Percentiles rank a stretch among this genome's conserved stretches.
phyloP scores from a whole-genome alignment of 2,113 vertebrate genomes.

The Phyllostomus discolor region DNA sequence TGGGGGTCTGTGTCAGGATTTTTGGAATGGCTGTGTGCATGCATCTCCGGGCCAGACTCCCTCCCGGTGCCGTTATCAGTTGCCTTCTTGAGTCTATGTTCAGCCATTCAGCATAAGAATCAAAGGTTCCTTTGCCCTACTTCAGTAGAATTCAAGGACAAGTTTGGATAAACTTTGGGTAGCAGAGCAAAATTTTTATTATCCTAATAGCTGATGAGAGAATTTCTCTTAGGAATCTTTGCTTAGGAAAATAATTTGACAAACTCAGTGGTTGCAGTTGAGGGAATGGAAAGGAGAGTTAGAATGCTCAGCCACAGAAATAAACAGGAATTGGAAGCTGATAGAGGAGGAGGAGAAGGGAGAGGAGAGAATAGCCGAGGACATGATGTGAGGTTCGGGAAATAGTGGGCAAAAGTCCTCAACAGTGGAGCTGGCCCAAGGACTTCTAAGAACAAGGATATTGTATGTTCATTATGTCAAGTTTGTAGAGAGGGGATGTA shows the following conservation, averaged over 20 bases:
- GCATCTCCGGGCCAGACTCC: not conserved
- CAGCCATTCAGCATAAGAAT: not conserved
- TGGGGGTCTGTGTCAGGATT: not conserved
- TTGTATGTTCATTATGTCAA: not conserved
- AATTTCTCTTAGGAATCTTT: not conserved
- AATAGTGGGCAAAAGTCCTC: not conserved
- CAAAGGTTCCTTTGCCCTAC: not conserved
- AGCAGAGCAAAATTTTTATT: not conserved
- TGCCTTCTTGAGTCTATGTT: not conserved
- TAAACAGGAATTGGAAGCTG: not conserved
- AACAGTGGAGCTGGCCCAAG: rapidly evolving
- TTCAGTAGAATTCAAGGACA: not conserved
- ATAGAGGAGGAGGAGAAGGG: not conserved
- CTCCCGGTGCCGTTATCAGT: not conserved
- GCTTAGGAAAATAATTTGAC: not conserved
- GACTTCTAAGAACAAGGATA: not conserved
- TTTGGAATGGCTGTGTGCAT: too few species aligned
- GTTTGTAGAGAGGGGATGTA: not conserved
- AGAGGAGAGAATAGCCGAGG: not conserved
- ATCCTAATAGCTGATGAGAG: not conserved
- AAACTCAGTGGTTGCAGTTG: not conserved
- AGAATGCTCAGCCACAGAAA: not conserved
- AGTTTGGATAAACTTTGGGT: not conserved
- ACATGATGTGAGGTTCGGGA: not conserved
- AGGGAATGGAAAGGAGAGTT: not conserved